A percentile compares a stretch with the other conserved stretches of the same genome.
phyloP scores from a whole-genome alignment of 2,113 vertebrate species.

The Tamias sibiricus region DNA sequence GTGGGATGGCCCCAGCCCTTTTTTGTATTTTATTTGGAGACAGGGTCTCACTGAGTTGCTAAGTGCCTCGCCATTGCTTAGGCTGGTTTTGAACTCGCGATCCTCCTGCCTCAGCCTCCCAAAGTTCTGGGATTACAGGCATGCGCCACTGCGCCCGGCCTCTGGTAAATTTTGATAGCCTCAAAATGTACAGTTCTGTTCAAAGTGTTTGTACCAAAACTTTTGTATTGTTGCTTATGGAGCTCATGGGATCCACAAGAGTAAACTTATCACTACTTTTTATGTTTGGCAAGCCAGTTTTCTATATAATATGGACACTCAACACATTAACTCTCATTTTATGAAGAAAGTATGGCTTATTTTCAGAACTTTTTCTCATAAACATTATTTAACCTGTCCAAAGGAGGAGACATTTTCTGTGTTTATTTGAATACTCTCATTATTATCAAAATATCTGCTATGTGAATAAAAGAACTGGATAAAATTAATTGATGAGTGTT shows the following conservation, averaged over 20 bases:
- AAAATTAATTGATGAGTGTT: background rate
- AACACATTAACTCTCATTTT: background rate
- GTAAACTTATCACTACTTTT: background rate
- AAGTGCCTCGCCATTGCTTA: too few species aligned
- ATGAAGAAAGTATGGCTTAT: background rate
- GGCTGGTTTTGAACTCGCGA: too few species aligned
- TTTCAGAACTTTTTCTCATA: background rate
- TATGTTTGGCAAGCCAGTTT: too few species aligned
- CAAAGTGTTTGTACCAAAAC: background rate
- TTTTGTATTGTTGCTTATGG: background rate
- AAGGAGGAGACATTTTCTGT: background rate
- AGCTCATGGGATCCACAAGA: background rate
- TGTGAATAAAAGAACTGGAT: background rate
- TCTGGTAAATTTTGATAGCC: background rate
- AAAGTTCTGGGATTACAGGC: too few species aligned
- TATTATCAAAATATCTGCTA: background rate
- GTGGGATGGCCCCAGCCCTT: too few species aligned
- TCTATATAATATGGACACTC: too few species aligned
- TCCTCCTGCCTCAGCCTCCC: too few species aligned
- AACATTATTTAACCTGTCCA: background rate
- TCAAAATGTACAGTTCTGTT: background rate
- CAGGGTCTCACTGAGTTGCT: too few species aligned
- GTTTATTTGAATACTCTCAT: background rate
- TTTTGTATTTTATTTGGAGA: too few species aligned
- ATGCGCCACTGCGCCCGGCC: too few species aligned